Evolutionary conservation across 2,888 invertebrate genomes (phyloP), one percentile per base, ranked within the genome.

Genomic region (Calliopum simillimum): DNA sequence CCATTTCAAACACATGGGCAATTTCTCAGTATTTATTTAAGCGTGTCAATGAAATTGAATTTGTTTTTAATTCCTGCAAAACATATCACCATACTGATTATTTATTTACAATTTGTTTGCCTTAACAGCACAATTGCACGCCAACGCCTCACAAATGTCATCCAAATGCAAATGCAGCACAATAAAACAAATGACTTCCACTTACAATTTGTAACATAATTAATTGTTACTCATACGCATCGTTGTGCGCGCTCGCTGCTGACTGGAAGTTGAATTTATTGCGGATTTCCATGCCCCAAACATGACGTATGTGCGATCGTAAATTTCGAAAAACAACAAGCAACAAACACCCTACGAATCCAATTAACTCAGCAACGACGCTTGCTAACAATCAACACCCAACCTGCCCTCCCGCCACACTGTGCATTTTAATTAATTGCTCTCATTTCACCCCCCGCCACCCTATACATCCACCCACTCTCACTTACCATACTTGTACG

Each of bases 401-500:
- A 12, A 53, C 53, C 19, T 51, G 51, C 51, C 5, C 47, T 47
- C 47, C 16, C n/a, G 19, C 19, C n/a, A 51, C 16, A 19, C 19
- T 14, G 11, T 16, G 8, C 51, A 19, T 11, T 19, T 11, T 51
- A 19, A 51, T 23, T 23, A 41, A 58, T 23, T n/a, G n/a, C n/a
- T n/a, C n/a, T n/a, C n/a, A n/a, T n/a, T n/a, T n/a, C 61, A 4
- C 16, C 43, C 58, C 14, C 41, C 19, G 5, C 33, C 8, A 33
- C 33, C 33, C 33, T 33, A 59, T 3, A 11, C 43, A 43, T 43
- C 12, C 43, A 43, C 5, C 14, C 59, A 19, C 16, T 19, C 4
- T 8, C 59, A 80, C 84, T 83, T 78, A 86, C 94, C 94, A 94
- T 85, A 94, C 94, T 89, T 97, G 97, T 76, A 96, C 97, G 73